These are phyloP conservation scores for Tachypleus tridentatus DNA, from an alignment of 1,140 invertebrate species.

Conservation along the genomic window DNA sequence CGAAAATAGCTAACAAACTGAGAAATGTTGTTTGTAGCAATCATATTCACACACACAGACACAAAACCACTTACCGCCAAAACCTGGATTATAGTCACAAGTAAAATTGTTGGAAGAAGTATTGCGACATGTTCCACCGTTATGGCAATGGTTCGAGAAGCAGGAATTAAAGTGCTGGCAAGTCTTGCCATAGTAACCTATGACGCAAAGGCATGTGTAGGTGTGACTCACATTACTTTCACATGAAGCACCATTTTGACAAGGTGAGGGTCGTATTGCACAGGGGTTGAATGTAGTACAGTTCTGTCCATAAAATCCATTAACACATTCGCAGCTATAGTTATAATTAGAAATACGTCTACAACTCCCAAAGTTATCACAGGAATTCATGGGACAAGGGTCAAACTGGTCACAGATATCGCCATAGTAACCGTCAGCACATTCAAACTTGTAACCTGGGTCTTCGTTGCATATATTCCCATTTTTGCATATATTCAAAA, in stretches of 20 bases:
- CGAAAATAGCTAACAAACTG: no score
- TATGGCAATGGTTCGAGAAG: slow-evolving; percentile 78
- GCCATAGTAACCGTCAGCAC: slow-evolving; percentile 19
- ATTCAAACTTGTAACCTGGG: slow-evolving; percentile 24
- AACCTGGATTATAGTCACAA: slow-evolving; percentile 76
- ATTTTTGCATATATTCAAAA: slow-evolving; percentile 16
- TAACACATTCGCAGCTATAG: slow-evolving; percentile 36
- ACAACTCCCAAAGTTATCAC: slow-evolving; percentile 53
- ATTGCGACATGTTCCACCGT: slow-evolving; percentile 73
- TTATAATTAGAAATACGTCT: slow-evolving; percentile 22
- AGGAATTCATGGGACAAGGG: slow-evolving; percentile 77
- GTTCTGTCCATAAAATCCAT: slow-evolving; percentile 67
- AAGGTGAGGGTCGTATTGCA: slow-evolving; percentile 32
- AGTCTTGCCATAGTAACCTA: slow-evolving; percentile 31
- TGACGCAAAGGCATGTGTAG: slow-evolving; percentile 62
- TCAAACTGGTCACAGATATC: slow-evolving; percentile 36
- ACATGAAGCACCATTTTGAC: slow-evolving; percentile 66
- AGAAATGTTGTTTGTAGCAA: no score
- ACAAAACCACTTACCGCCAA: slow-evolving; percentile 33
- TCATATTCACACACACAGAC: no score
- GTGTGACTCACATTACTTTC: slow-evolving; percentile 51
- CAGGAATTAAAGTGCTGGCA: slow-evolving; percentile 90
- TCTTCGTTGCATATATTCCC: slow-evolving; percentile 14
- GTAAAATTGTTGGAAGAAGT: slow-evolving; percentile 49
- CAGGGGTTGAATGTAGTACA: slow-evolving; percentile 69